Evolutionary conservation across 2,888 invertebrate species (phyloP).

Genomic region (Seira musarum): DNA sequence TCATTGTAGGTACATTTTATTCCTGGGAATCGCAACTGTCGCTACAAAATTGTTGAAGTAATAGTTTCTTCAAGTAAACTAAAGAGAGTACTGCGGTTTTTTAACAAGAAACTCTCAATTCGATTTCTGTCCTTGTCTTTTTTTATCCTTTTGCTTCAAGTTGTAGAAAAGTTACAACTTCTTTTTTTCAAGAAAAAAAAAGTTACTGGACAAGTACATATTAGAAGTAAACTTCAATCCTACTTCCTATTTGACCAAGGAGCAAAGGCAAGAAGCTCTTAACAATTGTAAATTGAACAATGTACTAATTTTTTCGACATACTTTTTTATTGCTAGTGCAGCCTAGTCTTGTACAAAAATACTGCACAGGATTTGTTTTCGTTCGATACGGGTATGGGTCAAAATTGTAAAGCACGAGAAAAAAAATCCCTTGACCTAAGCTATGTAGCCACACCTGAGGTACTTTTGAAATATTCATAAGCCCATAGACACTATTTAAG

Average conservation of each 20-base stretch:
- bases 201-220: constrained; percentile 16
- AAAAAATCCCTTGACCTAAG: too few relatives aligned
- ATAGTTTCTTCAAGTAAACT: background rate
- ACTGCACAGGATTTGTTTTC: too few relatives aligned
- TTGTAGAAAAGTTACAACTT: background rate
- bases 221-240: background rate
- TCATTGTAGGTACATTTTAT: background rate
- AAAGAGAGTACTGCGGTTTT: constrained; percentile 32
- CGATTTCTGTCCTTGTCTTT: constrained; percentile 23
- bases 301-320: constrained; percentile 20
- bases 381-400: too few relatives aligned
- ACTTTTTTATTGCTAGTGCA: too few relatives aligned
- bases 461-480: too few relatives aligned
- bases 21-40: background rate
- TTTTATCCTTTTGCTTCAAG: background rate
- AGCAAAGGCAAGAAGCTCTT: background rate
- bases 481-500: too few relatives aligned
- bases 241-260: background rate
- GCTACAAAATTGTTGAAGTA: background rate
- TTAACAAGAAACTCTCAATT: constrained; percentile 30
- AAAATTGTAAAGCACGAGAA: too few relatives aligned
- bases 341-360: too few relatives aligned
- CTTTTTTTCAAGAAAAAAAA: background rate
- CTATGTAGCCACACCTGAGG: too few relatives aligned
- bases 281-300: constrained; percentile 35